Conservation (phyloP, 1,140 invertebrate genomes). For the Papilio glaucus region DNA sequence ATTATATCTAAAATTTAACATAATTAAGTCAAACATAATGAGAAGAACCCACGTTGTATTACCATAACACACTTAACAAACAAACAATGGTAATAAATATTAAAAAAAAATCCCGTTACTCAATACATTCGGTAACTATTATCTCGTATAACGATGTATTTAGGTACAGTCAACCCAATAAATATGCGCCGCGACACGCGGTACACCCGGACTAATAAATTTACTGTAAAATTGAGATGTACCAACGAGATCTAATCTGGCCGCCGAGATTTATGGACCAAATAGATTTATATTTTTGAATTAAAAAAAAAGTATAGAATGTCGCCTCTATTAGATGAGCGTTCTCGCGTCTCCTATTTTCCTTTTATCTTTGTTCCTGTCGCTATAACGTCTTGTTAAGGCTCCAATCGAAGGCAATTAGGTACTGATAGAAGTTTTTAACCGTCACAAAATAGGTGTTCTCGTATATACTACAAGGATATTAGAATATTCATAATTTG, state of each 20-base stretch:
- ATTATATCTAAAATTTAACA: too few relatives aligned
- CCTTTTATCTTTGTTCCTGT: conserved; percentile 34
- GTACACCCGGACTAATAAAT: conserved; percentile 69
- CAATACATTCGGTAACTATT: conserved; percentile 58
- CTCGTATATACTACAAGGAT: background rate
- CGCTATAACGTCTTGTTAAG: conserved; percentile 25
- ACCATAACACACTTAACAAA: conserved; percentile 43
- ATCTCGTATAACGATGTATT: conserved; percentile 67
- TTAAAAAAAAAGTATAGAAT: conserved; percentile 54
- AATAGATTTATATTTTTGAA: conserved; percentile 69
- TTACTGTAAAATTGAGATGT: conserved; percentile 77
- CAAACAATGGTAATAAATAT: conserved; percentile 59
- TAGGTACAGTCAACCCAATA: conserved; percentile 66
- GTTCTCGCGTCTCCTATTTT: conserved; percentile 38
- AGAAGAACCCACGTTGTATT: conserved; percentile 35
- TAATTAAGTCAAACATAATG: background rate
- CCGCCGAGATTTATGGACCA: conserved; percentile 60
- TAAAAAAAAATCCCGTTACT: conserved; percentile 53
- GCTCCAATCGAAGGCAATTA: conserved; percentile 31
- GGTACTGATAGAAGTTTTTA: conserved; percentile 18
- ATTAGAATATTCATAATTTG: background rate
- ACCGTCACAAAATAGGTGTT: background rate
- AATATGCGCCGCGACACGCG: conserved; percentile 53
- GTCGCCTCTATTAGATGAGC: conserved; percentile 47
- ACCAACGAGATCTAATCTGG: conserved; percentile 75